Percentiles rank a stretch among this genome's conserved stretches.
phyloP scores from a whole-genome alignment of 1,140 invertebrate genomes.

The Zeugodacus cucurbitae region DNA sequence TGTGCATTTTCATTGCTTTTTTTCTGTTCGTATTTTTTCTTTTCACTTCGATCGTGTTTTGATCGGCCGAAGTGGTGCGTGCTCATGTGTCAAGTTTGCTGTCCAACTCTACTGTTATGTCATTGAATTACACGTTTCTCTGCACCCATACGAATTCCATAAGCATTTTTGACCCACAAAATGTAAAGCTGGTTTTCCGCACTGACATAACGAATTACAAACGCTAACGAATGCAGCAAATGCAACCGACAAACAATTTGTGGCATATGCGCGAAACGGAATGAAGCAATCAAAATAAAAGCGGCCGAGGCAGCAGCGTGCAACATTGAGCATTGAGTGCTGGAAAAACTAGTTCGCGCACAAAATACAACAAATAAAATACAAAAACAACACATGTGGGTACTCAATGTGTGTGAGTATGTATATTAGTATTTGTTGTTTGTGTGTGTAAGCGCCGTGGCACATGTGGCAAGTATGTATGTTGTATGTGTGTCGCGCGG shows the following conservation, averaged over 20 bases:
- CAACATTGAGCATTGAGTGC: conserved; percentile 41
- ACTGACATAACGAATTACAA: conserved; percentile 26
- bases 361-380: background rate
- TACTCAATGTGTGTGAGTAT: background rate
- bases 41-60: background rate
- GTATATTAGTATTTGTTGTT: background rate
- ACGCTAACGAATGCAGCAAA: background rate
- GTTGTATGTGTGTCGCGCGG: conserved; percentile 41
- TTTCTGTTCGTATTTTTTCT: background rate
- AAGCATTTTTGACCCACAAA: conserved; percentile 35
- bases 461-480: background rate
- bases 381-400: conserved; percentile 14
- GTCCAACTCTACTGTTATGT: conserved; percentile 10
- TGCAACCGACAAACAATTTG: conserved; percentile 31
- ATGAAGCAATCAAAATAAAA: background rate
- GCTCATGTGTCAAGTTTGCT: conserved; percentile 5
- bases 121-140: conserved; percentile 28
- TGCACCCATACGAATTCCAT: conserved; percentile 11
- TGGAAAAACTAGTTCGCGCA: conserved; percentile 60
- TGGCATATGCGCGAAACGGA: background rate
- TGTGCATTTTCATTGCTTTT: no score
- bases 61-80: background rate
- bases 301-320: conserved; percentile 37
- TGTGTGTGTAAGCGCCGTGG: background rate
- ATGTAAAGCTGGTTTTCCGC: conserved; percentile 11